Evolutionary conservation across 2,113 vertebrate genomes (phyloP).

Genomic region (Lasiurus cinereus): DNA sequence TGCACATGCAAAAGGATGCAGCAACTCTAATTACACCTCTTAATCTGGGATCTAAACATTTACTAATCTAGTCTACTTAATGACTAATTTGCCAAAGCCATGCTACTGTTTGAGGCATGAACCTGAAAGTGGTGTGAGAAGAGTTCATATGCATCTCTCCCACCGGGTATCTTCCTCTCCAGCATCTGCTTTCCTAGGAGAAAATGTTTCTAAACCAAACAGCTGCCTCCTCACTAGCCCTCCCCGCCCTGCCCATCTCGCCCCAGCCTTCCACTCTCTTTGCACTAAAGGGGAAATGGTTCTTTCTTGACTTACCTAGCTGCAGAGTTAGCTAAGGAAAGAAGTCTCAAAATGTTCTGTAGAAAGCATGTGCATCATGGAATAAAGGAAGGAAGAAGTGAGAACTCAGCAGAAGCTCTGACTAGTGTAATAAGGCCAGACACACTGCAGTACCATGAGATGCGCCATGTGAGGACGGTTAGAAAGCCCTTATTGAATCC

Average conservation of each 20-base stretch:
- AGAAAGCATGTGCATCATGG: background rate
- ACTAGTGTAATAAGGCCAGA: background rate
- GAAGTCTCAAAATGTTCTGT: too few relatives aligned
- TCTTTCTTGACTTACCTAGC: background rate
- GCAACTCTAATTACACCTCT: background rate
- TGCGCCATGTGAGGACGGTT: background rate
- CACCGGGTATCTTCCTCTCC: background rate
- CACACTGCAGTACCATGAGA: rapidly evolving
- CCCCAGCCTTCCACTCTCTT: background rate
- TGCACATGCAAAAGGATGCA: background rate
- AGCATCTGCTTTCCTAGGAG: background rate
- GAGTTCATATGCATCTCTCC: background rate
- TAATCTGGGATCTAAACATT: background rate
- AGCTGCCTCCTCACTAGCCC: background rate
- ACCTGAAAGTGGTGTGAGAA: background rate
- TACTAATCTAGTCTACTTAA: background rate
- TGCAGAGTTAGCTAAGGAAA: background rate
- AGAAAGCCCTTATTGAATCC: background rate
- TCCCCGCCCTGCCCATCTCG: background rate
- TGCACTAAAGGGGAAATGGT: too few relatives aligned
- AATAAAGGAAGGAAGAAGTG: background rate
- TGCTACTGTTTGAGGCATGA: background rate
- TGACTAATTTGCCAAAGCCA: background rate
- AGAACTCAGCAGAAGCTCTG: background rate
- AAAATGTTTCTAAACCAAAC: background rate